Evolutionary conservation across 2,113 vertebrate genomes (phyloP).

Genomic region (Heterocephalus glaber): DNA sequence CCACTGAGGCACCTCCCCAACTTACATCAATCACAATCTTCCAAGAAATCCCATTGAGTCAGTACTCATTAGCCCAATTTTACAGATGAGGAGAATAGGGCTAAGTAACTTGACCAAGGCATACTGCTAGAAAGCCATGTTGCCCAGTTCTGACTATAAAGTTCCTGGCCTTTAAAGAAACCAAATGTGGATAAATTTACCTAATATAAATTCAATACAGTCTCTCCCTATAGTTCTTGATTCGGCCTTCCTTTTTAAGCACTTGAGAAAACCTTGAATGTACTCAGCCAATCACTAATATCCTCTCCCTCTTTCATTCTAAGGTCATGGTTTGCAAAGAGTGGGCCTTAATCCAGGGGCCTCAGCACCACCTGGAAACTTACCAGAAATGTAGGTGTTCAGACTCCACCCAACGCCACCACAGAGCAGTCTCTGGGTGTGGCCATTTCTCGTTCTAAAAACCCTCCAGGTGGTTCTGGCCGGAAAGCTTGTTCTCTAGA

Average conservation of each 20-base stretch:
- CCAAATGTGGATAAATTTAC: neutral
- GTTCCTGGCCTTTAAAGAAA: neutral
- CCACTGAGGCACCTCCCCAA: no score
- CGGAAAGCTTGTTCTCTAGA: neutral
- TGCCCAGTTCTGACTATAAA: neutral
- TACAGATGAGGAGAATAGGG: slow-evolving; percentile 1
- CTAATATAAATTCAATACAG: neutral
- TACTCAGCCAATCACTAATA: neutral
- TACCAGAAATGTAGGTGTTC: neutral
- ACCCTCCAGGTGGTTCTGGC: neutral
- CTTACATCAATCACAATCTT: neutral
- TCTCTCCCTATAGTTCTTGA: neutral
- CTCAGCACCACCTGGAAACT: neutral
- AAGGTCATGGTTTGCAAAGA: neutral
- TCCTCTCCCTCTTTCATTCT: neutral
- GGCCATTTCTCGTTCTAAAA: neutral
- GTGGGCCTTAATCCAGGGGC: neutral
- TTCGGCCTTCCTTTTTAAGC: neutral
- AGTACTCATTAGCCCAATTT: neutral
- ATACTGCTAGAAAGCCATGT: neutral
- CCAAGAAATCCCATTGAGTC: neutral
- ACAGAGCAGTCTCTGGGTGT: neutral
- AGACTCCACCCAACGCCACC: neutral
- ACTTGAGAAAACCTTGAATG: neutral
- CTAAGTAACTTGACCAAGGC: neutral